Conservation (phyloP, 2,888 invertebrate genomes). For the Drosophila nr. perissopoda region DNA sequence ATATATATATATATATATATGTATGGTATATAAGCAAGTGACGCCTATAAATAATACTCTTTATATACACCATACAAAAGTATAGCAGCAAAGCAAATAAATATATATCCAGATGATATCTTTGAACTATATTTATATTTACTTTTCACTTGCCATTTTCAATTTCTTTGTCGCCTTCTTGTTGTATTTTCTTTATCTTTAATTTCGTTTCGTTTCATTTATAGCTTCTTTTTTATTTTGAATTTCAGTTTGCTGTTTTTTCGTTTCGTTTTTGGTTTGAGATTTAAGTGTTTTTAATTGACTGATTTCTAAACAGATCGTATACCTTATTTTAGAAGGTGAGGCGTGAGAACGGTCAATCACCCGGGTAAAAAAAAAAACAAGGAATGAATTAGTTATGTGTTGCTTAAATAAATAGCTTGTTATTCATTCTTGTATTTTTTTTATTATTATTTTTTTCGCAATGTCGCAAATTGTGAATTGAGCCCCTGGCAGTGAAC, state of each 20-base stretch:
- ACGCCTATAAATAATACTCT: conserved; percentile 70
- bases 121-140: conserved; percentile 59
- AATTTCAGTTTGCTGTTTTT: background rate
- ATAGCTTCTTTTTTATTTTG: conserved; percentile 2
- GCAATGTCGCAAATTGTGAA: background rate
- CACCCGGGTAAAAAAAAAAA: background rate
- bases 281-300: conserved; percentile 9
- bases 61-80: background rate
- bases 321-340: background rate
- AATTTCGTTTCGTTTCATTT: conserved; percentile 10
- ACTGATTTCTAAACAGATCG: conserved; percentile 3
- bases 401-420: background rate
- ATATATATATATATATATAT: conserved; percentile 20
- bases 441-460: background rate
- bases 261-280: conserved; percentile 1
- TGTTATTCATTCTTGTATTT: background rate
- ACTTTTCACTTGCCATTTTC: conserved; percentile 28
- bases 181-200: background rate
- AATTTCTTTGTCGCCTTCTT: conserved; percentile 19
- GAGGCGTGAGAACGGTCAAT: conserved; percentile 5
- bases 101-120: conserved; percentile 43
- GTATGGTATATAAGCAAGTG: conserved; percentile 56
- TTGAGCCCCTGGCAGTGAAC: background rate
- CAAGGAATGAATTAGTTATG: background rate
- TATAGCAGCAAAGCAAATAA: conserved; percentile 10